Evolutionary conservation across 2,888 invertebrate genomes (phyloP), one percentile per base, ranked within the genome.

Genomic region (Doris montereyensis): DNA sequence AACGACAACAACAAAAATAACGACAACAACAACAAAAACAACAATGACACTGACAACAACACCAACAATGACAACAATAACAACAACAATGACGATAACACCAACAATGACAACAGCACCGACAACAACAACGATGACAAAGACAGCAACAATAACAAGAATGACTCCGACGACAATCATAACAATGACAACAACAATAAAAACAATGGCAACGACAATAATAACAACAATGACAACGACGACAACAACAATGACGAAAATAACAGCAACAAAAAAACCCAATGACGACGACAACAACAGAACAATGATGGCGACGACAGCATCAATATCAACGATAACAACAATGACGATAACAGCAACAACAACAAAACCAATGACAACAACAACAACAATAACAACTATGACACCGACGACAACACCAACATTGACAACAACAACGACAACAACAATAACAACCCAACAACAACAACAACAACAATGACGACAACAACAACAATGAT

Each of bases 1-100:
- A 65, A 30, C 78, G 60, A 57, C 62, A 73, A 58, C 72, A 34
- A 62, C 57, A 68, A 34, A 34, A 74, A 10, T 70, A 57, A 41
- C 68, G 57, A 52, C 77, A 57, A 28, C 72, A 57, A 28, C 72
- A 57, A 41, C 72, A 2, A 41, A 21, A 57, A 21, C 72, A 57
- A 41, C 72, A 24, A 41, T 28, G 21, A 41, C 57, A 41, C 28
- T 67, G 17, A 67, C 30, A 24, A 65, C 65, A 24, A 65, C 65
- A 24, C 17, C 65, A 62, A 62, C 17, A 67, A 24, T 17, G 2
- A 24, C 21, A 67, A 24, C 21, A 67, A 8, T 5, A 28, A 28
- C 28, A 28, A 28, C 28, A 28, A 28, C 28, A 28, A 28, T 28
- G 67, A 28, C 28, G 28, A 67, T 28, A 28, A 67, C 13, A 28